Base-by-base conservation (phyloP, 1,140 invertebrate species). In the Archivesica marissinica region DNA sequence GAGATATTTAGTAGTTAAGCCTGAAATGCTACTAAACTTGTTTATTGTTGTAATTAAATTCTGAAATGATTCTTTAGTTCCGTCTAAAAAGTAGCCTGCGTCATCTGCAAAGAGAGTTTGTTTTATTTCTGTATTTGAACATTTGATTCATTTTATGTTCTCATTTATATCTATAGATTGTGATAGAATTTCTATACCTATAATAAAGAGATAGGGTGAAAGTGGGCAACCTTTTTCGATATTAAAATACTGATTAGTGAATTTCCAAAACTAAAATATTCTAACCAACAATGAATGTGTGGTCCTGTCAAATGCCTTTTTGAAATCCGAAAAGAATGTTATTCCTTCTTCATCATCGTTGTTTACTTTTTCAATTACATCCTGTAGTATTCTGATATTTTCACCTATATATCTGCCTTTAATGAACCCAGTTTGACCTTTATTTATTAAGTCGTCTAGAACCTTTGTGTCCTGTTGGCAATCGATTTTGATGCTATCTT, bases 21-120 rank as follows among this genome's bases (percentile, higher is more conserved):
- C n/a, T n/a, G n/a, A n/a, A n/a, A n/a, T n/a, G n/a, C n/a, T n/a
- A n/a, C n/a, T n/a, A n/a, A n/a, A n/a, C n/a, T n/a, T n/a, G n/a
- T n/a, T n/a, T n/a, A n/a, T n/a, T n/a, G n/a, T n/a, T n/a, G n/a
- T n/a, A n/a, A n/a, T n/a, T n/a, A n/a, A n/a, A n/a, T n/a, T n/a
- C n/a, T n/a, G n/a, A n/a, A n/a, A n/a, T n/a, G n/a, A 86, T 52
- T 38, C 47, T 33, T 79, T 52, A 30, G 66, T 33, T 17, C 84
- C 76, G 68, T 86, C 68, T 52, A 86, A 50, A 25, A 59, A 41
- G n/a, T 74, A 38, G 6, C 35, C 20, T 33, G 66, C 80, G 52
- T 86, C 84, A 39, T 79, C 76, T 25, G 84, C 66, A 66, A 33
- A 86, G 80, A 75, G 76, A 38, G 68, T 59, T 35, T 80, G 33